A percentile compares a stretch with the other conserved stretches of the same genome.
Evolutionary conservation across 35 echinoderm and acorn worm species (phyloP).

Genomic region (Strongylocentrotus purpuratus): DNA sequence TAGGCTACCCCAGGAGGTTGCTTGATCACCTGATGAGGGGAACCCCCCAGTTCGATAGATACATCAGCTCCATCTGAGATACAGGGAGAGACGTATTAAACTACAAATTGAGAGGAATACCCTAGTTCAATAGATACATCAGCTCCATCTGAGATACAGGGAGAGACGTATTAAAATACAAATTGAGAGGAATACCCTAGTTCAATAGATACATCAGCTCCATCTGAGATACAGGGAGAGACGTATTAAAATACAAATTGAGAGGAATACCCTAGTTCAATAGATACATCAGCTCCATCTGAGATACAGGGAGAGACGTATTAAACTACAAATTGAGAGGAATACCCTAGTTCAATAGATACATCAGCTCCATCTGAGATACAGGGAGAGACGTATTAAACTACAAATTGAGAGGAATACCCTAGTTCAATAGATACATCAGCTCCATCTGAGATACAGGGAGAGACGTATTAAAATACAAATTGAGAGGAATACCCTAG

Average conservation of each 20-base stretch:
- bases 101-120: slow-evolving; percentile 52
- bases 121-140: slow-evolving; percentile 67
- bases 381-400: too few relatives aligned
- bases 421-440: too few relatives aligned
- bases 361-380: too few relatives aligned
- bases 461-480: too few relatives aligned
- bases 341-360: too few relatives aligned
- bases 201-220: slow-evolving; percentile 61
- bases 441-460: too few relatives aligned
- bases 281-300: too few relatives aligned
- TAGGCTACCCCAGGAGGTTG: slow-evolving; percentile 80
- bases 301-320: too few relatives aligned
- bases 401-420: too few relatives aligned
- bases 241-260: neutral
- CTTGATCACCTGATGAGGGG: slow-evolving; percentile 59
- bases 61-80: slow-evolving; percentile 64
- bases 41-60: slow-evolving; percentile 77
- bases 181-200: slow-evolving; percentile 38
- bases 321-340: too few relatives aligned
- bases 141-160: slow-evolving; percentile 50
- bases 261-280: too few relatives aligned
- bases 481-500: too few relatives aligned
- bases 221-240: slow-evolving; percentile 47
- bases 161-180: neutral
- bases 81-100: neutral